These are phyloP conservation scores for Camponotus pennsylvanicus DNA, from an alignment of 1,140 invertebrate genomes.

Conservation along the genomic window DNA sequence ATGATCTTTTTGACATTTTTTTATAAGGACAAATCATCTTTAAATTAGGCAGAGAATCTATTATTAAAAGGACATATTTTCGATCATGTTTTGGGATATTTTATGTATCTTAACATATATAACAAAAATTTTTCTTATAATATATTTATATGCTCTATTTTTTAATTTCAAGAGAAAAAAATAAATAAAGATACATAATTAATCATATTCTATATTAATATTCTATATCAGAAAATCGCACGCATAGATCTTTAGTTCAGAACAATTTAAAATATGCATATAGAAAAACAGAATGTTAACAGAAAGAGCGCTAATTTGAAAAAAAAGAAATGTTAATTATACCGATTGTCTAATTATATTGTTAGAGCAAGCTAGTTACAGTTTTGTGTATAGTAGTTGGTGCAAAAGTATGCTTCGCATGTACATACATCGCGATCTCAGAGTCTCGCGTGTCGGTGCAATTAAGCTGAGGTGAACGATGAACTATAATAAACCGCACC, in stretches of 20 bases:
- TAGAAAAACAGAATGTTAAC: background rate
- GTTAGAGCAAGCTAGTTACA: background rate
- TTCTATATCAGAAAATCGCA: background rate
- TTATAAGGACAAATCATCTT: too few species aligned
- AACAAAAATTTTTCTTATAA: too few species aligned
- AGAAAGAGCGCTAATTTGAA: background rate
- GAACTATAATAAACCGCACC: slow-evolving; percentile 28
- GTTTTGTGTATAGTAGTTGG: background rate
- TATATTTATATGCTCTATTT: background rate
- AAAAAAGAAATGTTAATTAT: slow-evolving; percentile 3
- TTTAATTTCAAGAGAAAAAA: background rate
- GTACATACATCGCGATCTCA: background rate
- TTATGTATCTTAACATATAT: too few species aligned
- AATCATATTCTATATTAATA: background rate
- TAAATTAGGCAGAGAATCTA: too few species aligned
- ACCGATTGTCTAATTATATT: slow-evolving; percentile 11
- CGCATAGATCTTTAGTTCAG: background rate
- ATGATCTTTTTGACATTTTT: too few species aligned
- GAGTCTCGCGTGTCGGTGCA: slow-evolving; percentile 25
- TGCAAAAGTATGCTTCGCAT: background rate
- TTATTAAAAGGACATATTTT: too few species aligned
- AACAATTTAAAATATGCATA: background rate
- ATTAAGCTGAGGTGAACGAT: slow-evolving; percentile 34
- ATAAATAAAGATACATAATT: background rate
- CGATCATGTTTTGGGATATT: too few species aligned